phyloP scores from a whole-genome alignment of 1,140 invertebrate genomes.

The Leptinotarsa texana region DNA sequence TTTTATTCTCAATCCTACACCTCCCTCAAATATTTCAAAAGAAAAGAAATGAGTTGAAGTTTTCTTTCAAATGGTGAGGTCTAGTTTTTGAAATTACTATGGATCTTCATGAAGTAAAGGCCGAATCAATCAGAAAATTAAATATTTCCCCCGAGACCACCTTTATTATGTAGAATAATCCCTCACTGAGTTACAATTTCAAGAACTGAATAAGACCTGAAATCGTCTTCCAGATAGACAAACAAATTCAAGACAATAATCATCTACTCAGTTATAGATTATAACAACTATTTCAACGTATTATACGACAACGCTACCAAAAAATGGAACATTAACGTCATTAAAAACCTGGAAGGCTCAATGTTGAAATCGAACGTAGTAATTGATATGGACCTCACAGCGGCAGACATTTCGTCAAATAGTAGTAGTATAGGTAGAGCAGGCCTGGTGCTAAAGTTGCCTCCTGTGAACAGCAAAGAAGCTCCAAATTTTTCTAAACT shows the following conservation, averaged over 20 bases:
- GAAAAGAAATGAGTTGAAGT: too few relatives aligned
- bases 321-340: not conserved
- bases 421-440: not conserved
- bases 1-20: too few relatives aligned
- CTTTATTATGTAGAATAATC: too few relatives aligned
- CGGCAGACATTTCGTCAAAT: not conserved
- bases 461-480: slow-evolving; percentile 1
- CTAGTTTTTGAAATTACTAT: too few relatives aligned
- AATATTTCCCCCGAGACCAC: too few relatives aligned
- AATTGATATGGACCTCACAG: not conserved
- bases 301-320: slow-evolving; percentile 3
- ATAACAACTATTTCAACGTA: slow-evolving; percentile 9
- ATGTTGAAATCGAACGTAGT: slow-evolving; percentile 4
- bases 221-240: not conserved
- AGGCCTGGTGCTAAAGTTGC: slow-evolving; percentile 1
- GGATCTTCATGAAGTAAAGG: too few relatives aligned
- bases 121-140: too few relatives aligned
- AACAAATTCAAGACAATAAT: not conserved
- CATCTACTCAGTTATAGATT: slow-evolving; percentile 15
- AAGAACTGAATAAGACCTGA: not conserved
- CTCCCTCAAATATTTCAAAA: too few relatives aligned
- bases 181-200: too few relatives aligned
- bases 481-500: not conserved
- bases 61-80: too few relatives aligned
- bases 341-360: not conserved